These are phyloP conservation scores for Dreissena rostriformis DNA, from an alignment of 1,140 invertebrate species.

Conservation along the genomic window DNA sequence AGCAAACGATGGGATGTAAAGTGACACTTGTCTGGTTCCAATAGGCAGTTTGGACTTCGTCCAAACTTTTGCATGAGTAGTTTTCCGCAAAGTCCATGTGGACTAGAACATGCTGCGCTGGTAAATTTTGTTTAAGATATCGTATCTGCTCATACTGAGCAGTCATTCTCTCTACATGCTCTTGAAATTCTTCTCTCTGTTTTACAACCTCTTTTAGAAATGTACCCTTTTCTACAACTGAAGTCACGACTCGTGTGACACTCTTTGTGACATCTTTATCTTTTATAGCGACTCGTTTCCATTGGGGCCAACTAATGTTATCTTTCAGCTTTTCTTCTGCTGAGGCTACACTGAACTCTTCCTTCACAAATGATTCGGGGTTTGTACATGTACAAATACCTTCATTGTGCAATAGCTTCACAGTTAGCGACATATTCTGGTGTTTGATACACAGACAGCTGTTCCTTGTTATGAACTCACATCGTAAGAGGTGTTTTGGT, in stretches of 20 bases:
- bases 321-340: neutral
- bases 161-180: slow-evolving; percentile 19
- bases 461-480: too few relatives aligned
- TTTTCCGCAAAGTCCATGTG: slow-evolving; percentile 62
- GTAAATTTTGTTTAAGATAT: slow-evolving; percentile 41
- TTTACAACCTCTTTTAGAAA: neutral
- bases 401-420: neutral
- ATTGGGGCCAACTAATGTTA: too few relatives aligned
- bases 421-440: slow-evolving; percentile 15
- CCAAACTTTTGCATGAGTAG: slow-evolving; percentile 25
- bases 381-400: slow-evolving; percentile 5
- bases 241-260: too few relatives aligned
- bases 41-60: slow-evolving; percentile 56
- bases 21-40: too few relatives aligned
- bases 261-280: too few relatives aligned
- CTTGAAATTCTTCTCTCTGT: neutral
- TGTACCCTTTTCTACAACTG: neutral
- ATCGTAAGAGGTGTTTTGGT: too few relatives aligned
- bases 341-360: neutral
- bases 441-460: too few relatives aligned
- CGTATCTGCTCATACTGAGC: slow-evolving; percentile 13
- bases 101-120: slow-evolving; percentile 26
- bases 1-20: slow-evolving; percentile 44
- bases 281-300: too few relatives aligned
- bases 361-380: neutral